Base-by-base conservation (phyloP, 2,113 vertebrate species). In the Eurypyga helias region DNA sequence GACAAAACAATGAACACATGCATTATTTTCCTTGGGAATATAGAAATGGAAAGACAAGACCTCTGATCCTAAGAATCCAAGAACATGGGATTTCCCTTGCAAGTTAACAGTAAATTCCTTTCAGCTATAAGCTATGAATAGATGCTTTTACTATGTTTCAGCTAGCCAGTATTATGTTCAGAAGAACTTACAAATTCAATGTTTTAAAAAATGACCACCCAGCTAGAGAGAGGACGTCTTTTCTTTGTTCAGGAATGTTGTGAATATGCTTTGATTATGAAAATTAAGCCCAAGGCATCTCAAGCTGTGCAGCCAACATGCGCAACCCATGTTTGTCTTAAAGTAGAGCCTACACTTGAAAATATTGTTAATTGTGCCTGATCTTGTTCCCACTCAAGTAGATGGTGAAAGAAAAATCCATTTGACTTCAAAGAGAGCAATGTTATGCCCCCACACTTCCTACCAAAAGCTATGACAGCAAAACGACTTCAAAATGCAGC, bases 1-100 rank as follows among this genome's bases (percentile, higher is more conserved):
- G 69, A 77, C 86, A 96, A 93, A 94, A 90, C 64, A 95, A 86
- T n/a, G 76, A 94, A 51, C 55, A 89, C 29, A 94, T 80, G 48
- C 34, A 81, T 81, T 95, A 90, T 94, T 95, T 96, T 97, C 48
- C 61, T 90, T 78, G 76, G 45, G 43, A 95, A 89, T 89, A 83
- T 24, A 78, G 55, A 78, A 92, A 87, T 38, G 28, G 43, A 90
- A 96, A 87, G 69, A 72, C 33, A 82, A 89, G 86, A 82, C 23
- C 80, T 79, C 64, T 83, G 55, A 75, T 81, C 23, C 38, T 71
- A 78, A 75, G 36, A 65, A 73, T 73, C 17, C 46, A 62, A 81
- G 36, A 93, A 78, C 34, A 75, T 8, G 0, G 1, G 2, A 51
- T 89, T 90, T 73, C 55, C 41, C 36, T 86, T 92, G 49, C 79